A percentile compares a stretch with the other conserved stretches of the same genome.
These are phyloP conservation scores for Carterocephalus palaemon DNA, from an alignment of 2,888 invertebrate genomes.

Conservation along the genomic window DNA sequence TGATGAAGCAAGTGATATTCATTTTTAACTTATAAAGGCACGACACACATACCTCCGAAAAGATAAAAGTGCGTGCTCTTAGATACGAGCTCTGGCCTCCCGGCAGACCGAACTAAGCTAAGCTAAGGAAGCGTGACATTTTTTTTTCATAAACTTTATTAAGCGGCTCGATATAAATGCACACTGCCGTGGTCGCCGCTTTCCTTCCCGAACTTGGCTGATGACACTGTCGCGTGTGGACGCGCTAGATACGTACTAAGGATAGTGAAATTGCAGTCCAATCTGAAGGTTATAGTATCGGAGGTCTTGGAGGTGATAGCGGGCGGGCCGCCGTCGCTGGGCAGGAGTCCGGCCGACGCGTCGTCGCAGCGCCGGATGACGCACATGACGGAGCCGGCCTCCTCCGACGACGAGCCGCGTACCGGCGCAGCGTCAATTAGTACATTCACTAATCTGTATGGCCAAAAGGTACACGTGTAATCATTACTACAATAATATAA, in stretches of 20 bases:
- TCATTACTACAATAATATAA: slow-evolving; percentile 18
- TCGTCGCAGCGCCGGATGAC: slow-evolving; percentile 80
- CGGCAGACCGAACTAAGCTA: too few species aligned
- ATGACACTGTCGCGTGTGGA: too few species aligned
- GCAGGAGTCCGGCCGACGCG: slow-evolving; percentile 77
- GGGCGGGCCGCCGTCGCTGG: slow-evolving; percentile 75
- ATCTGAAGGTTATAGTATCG: slow-evolving; percentile 95
- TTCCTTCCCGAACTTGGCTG: too few species aligned
- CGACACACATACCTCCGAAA: too few species aligned
- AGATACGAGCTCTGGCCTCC: too few species aligned
- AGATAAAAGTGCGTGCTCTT: too few species aligned
- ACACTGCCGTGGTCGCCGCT: too few species aligned
- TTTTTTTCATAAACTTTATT: too few species aligned
- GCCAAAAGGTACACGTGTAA: not conserved
- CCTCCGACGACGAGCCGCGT: slow-evolving; percentile 78
- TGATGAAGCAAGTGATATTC: too few species aligned
- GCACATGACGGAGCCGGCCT: slow-evolving; percentile 80
- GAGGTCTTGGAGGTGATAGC: slow-evolving; percentile 83
- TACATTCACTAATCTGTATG: slow-evolving; percentile 83
- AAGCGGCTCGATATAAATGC: too few species aligned
- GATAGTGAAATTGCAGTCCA: slow-evolving; percentile 91
- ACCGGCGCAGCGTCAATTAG: slow-evolving; percentile 82
- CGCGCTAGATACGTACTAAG: slow-evolving; percentile 83
- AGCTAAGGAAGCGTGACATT: too few species aligned
- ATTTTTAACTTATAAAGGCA: too few species aligned